Percentiles rank a stretch among this genome's conserved stretches.
Conservation (phyloP, 1,140 invertebrate genomes). For the Dendroctonus valens region DNA sequence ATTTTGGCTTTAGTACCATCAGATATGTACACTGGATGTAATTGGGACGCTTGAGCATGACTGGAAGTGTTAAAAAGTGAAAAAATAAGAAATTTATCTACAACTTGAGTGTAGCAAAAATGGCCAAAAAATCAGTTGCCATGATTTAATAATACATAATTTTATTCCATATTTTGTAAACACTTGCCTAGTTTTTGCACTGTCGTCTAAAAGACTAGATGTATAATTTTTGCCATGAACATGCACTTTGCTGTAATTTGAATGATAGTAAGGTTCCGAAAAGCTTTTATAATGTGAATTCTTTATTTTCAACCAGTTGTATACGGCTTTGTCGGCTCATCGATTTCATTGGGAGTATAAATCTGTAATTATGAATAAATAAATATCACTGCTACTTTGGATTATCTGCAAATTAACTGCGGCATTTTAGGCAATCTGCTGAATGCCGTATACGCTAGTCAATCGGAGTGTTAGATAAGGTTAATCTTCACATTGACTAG, state of each 20-base stretch:
- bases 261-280: conserved; percentile 25
- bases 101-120: not conserved
- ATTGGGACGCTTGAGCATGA: conserved; percentile 1
- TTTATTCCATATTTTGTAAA: not conserved
- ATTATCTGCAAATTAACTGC: not conserved
- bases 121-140: not conserved
- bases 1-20: conserved; percentile 21
- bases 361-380: conserved; percentile 12
- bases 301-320: conserved; percentile 27
- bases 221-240: conserved; percentile 35
- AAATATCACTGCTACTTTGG: not conserved
- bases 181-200: conserved; percentile 6
- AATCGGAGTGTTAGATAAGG: not conserved
- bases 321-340: conserved; percentile 5
- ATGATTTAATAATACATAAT: not conserved
- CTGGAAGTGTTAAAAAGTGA: conserved; percentile 7
- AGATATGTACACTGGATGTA: conserved; percentile 24
- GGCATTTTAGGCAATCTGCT: not conserved
- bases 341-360: conserved; percentile 13
- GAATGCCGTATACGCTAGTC: not conserved
- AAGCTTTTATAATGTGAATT: conserved; percentile 22
- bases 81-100: not conserved
- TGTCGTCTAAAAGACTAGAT: conserved; percentile 19
- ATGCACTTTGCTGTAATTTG: conserved; percentile 41
- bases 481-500: not conserved